Base-by-base conservation (phyloP, 1,140 invertebrate genomes). In the Trachelipus rathkii region DNA sequence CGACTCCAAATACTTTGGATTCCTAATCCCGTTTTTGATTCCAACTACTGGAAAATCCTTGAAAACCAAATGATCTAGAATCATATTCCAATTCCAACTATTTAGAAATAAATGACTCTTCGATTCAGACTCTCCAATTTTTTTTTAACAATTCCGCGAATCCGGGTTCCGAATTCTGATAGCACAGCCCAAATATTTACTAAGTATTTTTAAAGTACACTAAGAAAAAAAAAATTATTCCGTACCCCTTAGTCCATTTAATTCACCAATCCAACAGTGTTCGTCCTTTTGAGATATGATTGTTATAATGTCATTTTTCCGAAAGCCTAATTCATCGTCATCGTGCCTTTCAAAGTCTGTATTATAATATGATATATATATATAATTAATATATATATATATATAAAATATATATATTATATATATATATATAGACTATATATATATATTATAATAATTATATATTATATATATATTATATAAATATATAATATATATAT, bases 201-300 rank as follows among this genome's bases (percentile, higher is more conserved):
- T 33, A 33, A 33, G 33, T 33, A 33, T 33, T 33, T 33, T 6
- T 33, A 3, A 33, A 33, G 6, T 6, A 33, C 33, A 3, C 2
- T 24, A 82, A 84, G 7, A n/a, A 66, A n/a, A 23, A 15, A 71
- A n/a, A n/a, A n/a, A n/a, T n/a, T n/a, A 71, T 15, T 3, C 60
- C 45, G 45, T 66, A 89, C 90, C 97, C 84, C 95, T 88, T 45
- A 98, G 85, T 2, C 97, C 97, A 89, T 99, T 99, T 2, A 99
- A 85, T 86, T 99, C 98, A 70, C 98, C 98, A 78, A 99, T 92
- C 98, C 98, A 99, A 85, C 98, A 99, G 85, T 99, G 97, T 84
- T 99, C 98, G 88, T 99, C 98, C 85, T 96, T 95, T 84, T 96
- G 95, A 83, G 94, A 97, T 43, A 99, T 92, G 46, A 99, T 95